Base-by-base conservation (phyloP, 1,140 invertebrate genomes). In the Drosophila bocqueti region DNA sequence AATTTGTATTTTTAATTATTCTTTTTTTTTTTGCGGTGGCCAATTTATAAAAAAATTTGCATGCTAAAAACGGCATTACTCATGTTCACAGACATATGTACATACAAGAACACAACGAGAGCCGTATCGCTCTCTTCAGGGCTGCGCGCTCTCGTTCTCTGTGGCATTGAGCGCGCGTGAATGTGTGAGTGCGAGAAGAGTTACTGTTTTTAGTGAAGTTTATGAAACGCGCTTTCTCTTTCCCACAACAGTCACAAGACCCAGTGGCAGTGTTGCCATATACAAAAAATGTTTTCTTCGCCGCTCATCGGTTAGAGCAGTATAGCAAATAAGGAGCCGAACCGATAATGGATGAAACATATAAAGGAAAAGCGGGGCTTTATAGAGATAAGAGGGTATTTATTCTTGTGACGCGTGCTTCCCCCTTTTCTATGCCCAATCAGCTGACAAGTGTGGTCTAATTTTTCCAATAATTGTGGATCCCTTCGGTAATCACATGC, bases 41-140 rank as follows among this genome's bases (percentile, higher is more conserved):
- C 47, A 81, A 82, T 67, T 65, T 67, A 82, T 26, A 63, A 43
- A 43, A 49, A 86, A 49, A 86, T 75, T 85, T 79, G 49, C 81
- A 77, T 85, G 83, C 83, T 85, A 82, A 85, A 85, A 82, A 85
- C 83, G 78, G 83, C 83, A 85, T 86, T 81, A 84, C 82, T 79
- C 69, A 75, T 57, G 47, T 49, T 29, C 47, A 29, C 24, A 15
- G 21, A 71, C 59, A 18, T 57, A 29, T 29, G 26, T 29, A 81
- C 65, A 55, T 38, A 55, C 34, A 55, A 21, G 71, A 46, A 26
- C 42, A 21, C 58, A 42, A 49, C 36, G 63, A 61, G 57, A 61
- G 21, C 72, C 18, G 7, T 52, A 9, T 65, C 16, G 29, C 68
- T 69, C 69, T 71, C 45, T 34, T 16, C 58, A 47, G 60, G 16